Conservation (phyloP, 2,888 invertebrate species). For the Stratiomys singularior region DNA sequence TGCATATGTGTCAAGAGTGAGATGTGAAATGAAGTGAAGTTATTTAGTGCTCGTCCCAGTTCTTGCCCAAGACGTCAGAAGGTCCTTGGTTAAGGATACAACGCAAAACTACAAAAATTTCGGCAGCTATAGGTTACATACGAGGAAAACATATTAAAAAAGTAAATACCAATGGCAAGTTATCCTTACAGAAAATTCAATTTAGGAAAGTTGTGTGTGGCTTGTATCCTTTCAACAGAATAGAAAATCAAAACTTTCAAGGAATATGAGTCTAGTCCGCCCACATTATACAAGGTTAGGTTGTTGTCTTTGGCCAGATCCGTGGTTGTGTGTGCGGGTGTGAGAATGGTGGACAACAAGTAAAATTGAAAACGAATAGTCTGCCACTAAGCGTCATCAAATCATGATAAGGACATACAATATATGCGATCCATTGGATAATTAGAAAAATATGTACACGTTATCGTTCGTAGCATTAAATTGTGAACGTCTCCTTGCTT, state of each 20-base stretch:
- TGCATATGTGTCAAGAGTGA: constrained; percentile 11
- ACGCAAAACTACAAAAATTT: constrained; percentile 8
- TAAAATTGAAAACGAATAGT: background rate
- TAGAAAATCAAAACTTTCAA: background rate
- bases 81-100: background rate
- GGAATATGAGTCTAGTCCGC: background rate
- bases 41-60: background rate
- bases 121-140: constrained; percentile 36
- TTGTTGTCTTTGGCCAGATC: background rate
- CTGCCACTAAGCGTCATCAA: background rate
- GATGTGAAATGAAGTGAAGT: constrained; percentile 30
- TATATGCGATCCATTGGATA: background rate
- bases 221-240: too few relatives aligned
- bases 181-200: background rate
- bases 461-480: background rate
- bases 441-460: background rate
- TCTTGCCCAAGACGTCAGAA: background rate
- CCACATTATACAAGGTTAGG: background rate
- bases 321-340: background rate
- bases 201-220: background rate
- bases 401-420: background rate
- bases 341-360: background rate
- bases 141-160: constrained; percentile 38
- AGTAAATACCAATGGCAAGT: constrained; percentile 5
- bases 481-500: background rate